Base-by-base conservation (phyloP, 1,140 invertebrate genomes). In the Zaprionus davidi region DNA sequence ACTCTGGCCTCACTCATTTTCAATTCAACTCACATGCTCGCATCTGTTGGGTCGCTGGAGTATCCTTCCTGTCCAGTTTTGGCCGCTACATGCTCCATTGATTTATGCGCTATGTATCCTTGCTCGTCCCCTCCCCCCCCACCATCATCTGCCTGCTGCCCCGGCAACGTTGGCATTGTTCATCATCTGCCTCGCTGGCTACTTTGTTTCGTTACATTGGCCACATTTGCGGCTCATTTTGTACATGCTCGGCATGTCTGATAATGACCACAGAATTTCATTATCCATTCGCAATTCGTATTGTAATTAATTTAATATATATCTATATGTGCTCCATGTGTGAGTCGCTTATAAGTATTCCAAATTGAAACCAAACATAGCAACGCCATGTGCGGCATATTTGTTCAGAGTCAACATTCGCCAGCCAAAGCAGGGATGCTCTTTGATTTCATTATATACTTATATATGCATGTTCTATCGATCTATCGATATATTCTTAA, bases 251-350 rank as follows among this genome's bases (percentile, higher is more conserved):
- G 68, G 78, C 84, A 87, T 87, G 85, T 81, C 81, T 77, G 85
- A 84, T 88, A 87, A 87, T 87, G 74, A 90, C 81, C 84, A 84
- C 71, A 88, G 78, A 65, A 87, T 90, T 87, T 81, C 84, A 84
- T 87, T 87, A 84, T 88, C 84, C 85, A 90, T 87, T 84, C 81
- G 81, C 67, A 83, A 79, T 90, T 90, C 84, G 84, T 87, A 78
- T 79, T 84, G 84, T 87, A 87, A 87, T 87, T 87, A 87, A 87
- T 90, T 87, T 84, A 88, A 88, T 88, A 90, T 81, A 90, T 72
- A 76, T 64, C 68, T 28, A 55, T 36, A 7, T 46, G 26, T 17
- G 24, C 44, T 51, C 12, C 22, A 41, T 58, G 56, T 60, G 34
- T 44, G 59, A n/a, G 58, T 36, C 22, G 59, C n/a, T 63, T 49